Evolutionary conservation across 2,888 invertebrate genomes (phyloP), one percentile per base, ranked within the genome.

Genomic region (Portevinia maculata): DNA sequence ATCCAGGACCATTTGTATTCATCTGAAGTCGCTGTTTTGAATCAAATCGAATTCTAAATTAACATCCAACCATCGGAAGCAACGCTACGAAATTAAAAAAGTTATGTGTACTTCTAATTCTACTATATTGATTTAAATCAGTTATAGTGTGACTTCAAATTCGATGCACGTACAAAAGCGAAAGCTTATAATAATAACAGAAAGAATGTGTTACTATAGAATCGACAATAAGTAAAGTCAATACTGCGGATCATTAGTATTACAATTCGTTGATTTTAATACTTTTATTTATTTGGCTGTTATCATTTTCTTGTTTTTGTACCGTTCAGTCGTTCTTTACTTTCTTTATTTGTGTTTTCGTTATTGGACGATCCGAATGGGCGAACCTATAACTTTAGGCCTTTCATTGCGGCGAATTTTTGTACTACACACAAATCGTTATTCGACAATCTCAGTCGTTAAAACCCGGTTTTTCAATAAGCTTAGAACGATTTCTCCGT

Each of bases 21-120:
- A 75, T 46, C 7, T 13, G 52, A 46, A 28, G 65, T 17, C 32
- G 11, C n/a, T 11, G 32, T 55, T 74, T 74, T 30, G 57, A 62
- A 69, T 50, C 62, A 79, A 79, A 74, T 55, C 30, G 60, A 50
- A 74, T 74, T 79, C 74, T 74, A 50, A 79, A 69, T 79, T 50
- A 67, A 74, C 79, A 74, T 46, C 62, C 62, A 52, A 44, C 57
- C 48, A 74, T 79, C 69, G 69, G 52, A 74, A 74, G 57, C 64
- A 46, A 46, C 57, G 53, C 44, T 52, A 57, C 41, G 52, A 62
- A 79, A 69, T 62, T 52, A n/a, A 44, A 79, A 81, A 70, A 52
- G 46, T 69, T 70, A 57, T 74, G 69, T 55, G 65, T 60, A 57
- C 57, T 28, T 46, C 52, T 74, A 59, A 64, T 70, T 75, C 50